phyloP scores from a whole-genome alignment of 2,113 vertebrate genomes.

The Phocoena phocoena region DNA sequence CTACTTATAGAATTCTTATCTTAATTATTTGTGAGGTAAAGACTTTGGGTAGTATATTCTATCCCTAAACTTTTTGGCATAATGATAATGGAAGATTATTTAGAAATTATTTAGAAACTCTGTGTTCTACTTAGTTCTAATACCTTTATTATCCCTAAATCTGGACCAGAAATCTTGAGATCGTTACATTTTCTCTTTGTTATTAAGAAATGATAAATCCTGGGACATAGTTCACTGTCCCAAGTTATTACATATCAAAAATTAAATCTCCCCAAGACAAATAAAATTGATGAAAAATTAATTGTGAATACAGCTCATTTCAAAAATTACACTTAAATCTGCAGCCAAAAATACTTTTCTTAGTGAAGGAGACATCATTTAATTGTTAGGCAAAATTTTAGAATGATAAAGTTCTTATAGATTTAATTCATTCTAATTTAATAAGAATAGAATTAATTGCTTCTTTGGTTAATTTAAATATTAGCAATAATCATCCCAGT shows the following conservation, averaged over 20 bases:
- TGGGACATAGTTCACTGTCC: background rate
- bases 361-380: constrained; percentile 55
- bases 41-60: background rate
- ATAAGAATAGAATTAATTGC: constrained; percentile 80
- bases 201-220: constrained; percentile 16
- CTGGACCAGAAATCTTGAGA: background rate
- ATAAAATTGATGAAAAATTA: constrained; percentile 18
- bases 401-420: constrained; percentile 64
- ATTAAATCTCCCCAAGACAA: background rate
- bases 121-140: background rate
- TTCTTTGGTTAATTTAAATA: constrained; percentile 81
- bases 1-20: background rate
- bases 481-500: constrained; percentile 81
- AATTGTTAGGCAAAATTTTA: constrained; percentile 71
- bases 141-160: background rate
- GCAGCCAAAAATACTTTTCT: constrained; percentile 66
- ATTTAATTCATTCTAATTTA: constrained; percentile 75
- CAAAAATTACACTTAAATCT: constrained; percentile 54
- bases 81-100: background rate
- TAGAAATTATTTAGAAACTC: background rate
- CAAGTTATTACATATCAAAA: constrained; percentile 18
- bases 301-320: constrained; percentile 46
- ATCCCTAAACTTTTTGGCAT: background rate
- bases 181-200: background rate
- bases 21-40: background rate